Base-by-base conservation (phyloP, 2,797 vertebrate species). In the Acropternis orthonyx region DNA sequence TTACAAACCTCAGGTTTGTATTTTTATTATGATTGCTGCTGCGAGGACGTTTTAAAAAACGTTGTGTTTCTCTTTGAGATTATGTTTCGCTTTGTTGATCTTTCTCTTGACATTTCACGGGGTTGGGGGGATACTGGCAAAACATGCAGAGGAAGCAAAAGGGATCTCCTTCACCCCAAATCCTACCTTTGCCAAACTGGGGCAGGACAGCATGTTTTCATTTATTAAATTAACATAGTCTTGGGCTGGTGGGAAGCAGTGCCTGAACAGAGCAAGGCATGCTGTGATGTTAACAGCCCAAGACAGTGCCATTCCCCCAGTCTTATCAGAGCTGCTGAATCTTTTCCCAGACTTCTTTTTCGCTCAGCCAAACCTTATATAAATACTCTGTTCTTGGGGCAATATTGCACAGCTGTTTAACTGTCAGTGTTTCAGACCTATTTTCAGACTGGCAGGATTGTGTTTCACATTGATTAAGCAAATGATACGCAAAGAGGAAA, bases 1-100 rank as follows among this genome's bases (percentile, higher is more conserved):
- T 93, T 91, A 95, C 72, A 95, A 85, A 95, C 75, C 95, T 95
- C 81, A 58, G 87, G 92, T 95, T 97, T 89, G 73, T 85, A 18
- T 89, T 96, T 94, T 94, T 94, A 83, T 81, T 67, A 81, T 69
- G 92, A 89, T 89, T 93, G 85, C 91, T 14, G 65, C 92, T 94
- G 72, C 37, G 94, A 93, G 85, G 85, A 92, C n/a, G 3, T 93
- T 75, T 65, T 12, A 41, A 73, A 77, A 93, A 93, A 87, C 19
- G 80, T 1, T 23, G 4, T 39, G 68, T 92, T 95, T 93, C 94
- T 89, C 74, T 92, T 22, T 30, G 75, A 92, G 89, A 61, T 92
- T 91, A 49, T 1, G 1, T 83, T 95, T 85, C 71, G n/a, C 67
- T 91, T 52, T 15, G 63, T 44, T 88, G 78, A 88, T 92, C 61